Base-by-base conservation (phyloP, 2,888 invertebrate genomes). In the Lissocephala sabroskyi region DNA sequence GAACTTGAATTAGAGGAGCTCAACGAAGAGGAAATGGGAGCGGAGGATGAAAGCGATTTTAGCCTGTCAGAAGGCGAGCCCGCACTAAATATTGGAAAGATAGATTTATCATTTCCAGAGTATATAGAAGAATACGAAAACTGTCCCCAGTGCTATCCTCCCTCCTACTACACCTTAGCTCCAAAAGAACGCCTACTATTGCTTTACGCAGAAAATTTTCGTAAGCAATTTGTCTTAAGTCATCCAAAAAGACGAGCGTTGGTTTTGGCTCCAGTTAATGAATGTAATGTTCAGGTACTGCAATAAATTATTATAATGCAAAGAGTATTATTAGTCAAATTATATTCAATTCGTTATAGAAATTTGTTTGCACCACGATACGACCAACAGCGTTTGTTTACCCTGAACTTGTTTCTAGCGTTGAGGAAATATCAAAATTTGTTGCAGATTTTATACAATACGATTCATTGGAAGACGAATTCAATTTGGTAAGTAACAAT, bases 341-440 rank as follows among this genome's bases (percentile, higher is more conserved):
- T 33, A 19, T 36, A 10, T 1, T 45, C 1, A 6, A 28, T 37
- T 3, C 18, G n/a, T 45, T 35, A 0, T 81, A 95, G 94, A 96
- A 96, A 90, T 92, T 96, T 87, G 94, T 96, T 32, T 94, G 93
- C 64, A 93, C 93, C 4, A 90, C 92, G 2, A 89, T 96, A 56
- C 87, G 93, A 35, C 93, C 93, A 16, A 94, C 94, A 10, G 89
- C 90, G 58, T 86, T 94, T 49, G 88, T 91, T 13, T 92, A 88
- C 84, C 86, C 88, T 6, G 90, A 90, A 65, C 86, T 95, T 35
- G 80, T 84, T 39, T 71, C 77, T n/a, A 75, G 56, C 36, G 93
- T 93, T 90, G 87, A 91, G 74, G 91, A 91, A 32, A 87, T 92
- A 62, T 88, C 92, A 0, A 86, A 87, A 39, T 91, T 96, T 80